Base-by-base conservation (phyloP, 2,888 invertebrate species). In the Sphinx pinastri region DNA sequence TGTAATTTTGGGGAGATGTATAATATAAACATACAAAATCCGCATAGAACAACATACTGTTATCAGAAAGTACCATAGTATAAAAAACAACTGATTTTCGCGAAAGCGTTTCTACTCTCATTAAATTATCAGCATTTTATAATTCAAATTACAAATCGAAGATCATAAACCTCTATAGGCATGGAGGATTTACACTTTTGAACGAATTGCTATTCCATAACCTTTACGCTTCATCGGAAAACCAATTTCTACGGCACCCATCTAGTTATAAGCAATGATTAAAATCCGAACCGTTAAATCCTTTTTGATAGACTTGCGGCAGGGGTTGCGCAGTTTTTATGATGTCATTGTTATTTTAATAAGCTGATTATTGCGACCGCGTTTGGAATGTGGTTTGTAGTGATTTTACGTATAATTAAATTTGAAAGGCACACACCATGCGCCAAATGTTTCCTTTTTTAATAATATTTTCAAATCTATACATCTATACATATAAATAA, bases 341-440 rank as follows among this genome's bases (percentile, higher is more conserved):
- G 14, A 16, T 47, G 63, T 63, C 47, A 49, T 63, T 63, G 68
- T 68, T 68, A 68, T 55, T 55, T 57, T 68, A 55, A 68, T 75
- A 76, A 77, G 72, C 76, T 70, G 63, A 49, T 70, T 70, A 72
- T 67, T 60, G 60, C 66, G 68, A 70, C 68, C 73, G 69, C 74
- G 73, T 73, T 68, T 47, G 49, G 49, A 13, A 16, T 63, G 49
- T 49, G 19, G 49, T 49, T 47, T 63, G 49, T 63, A 19, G 47
- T 49, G 63, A 72, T 71, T 79, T 84, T 84, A 79, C 81, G 75
- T 75, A 73, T 81, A 79, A 84, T 87, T 85, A 79, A 85, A 75
- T 81, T 75, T 75, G 71, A 76, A 78, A 75, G 70, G 67, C 47
- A 76, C 82, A 74, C 67, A 76, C 75, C 79, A 82, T 81, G 78